Percentiles rank a stretch among this genome's conserved stretches.
Conservation (phyloP, 2,113 vertebrate species). For the Cynocephalus volans region DNA sequence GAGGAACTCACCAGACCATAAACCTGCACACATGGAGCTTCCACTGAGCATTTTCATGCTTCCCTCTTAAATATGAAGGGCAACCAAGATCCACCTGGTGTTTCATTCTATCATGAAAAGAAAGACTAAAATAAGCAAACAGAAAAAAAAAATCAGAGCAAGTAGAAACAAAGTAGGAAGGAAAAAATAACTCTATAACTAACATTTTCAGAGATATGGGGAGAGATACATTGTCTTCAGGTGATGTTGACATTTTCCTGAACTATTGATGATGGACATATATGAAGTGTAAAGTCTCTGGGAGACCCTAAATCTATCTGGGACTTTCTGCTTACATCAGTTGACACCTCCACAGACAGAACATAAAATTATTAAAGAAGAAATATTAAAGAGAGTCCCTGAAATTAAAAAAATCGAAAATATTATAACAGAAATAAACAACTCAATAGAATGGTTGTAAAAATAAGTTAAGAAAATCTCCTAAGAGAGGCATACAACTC, state of each 20-base stretch:
- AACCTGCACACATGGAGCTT: not conserved
- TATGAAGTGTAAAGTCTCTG: no score
- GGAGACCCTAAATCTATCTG: no score
- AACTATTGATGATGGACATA: no score
- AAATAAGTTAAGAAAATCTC: slow-evolving; percentile 25
- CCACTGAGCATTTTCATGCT: not conserved
- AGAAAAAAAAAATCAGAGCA: not conserved
- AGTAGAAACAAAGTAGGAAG: slow-evolving; percentile 45
- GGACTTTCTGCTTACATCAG: no score
- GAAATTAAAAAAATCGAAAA: slow-evolving; percentile 32
- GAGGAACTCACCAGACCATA: not conserved
- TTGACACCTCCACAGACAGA: not conserved
- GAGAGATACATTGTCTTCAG: not conserved
- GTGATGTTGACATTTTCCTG: no score
- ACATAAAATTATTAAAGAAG: slow-evolving; percentile 54
- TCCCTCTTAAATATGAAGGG: not conserved
- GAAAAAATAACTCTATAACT: not conserved
- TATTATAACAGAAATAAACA: slow-evolving; percentile 41
- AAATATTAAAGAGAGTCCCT: slow-evolving; percentile 45
- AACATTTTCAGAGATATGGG: not conserved
- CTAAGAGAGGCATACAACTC: slow-evolving; percentile 5
- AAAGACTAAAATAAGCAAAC: slow-evolving; percentile 33
- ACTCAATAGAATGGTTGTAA: not conserved
- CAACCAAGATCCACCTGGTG: not conserved
- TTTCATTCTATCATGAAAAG: not conserved